These are phyloP conservation scores for Gnatocerus cornutus DNA, from an alignment of 2,888 invertebrate genomes.

Conservation along the genomic window DNA sequence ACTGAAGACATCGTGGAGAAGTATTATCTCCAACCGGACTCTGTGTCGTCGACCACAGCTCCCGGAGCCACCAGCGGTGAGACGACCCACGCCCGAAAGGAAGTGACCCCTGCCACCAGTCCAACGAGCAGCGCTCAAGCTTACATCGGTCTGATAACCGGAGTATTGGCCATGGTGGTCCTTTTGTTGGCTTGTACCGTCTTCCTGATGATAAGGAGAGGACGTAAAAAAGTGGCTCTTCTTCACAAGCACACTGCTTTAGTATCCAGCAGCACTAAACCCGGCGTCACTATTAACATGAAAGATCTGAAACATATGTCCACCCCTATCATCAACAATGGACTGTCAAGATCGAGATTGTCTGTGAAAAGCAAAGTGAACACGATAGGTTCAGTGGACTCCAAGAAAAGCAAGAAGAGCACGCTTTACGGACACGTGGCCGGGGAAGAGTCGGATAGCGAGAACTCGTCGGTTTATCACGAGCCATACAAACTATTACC, in stretches of 20 bases:
- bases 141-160: constrained; percentile 80
- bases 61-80: constrained; percentile 68
- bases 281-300: constrained; percentile 74
- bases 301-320: constrained; percentile 75
- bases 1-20: constrained; percentile 77
- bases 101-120: constrained; percentile 75
- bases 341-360: constrained; percentile 72
- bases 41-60: constrained; percentile 64
- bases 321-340: constrained; percentile 75
- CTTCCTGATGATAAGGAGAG: constrained; percentile 78
- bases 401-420: constrained; percentile 68
- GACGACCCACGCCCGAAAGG: constrained; percentile 72
- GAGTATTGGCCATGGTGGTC: constrained; percentile 79
- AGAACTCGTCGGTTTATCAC: constrained; percentile 75
- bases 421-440: constrained; percentile 72
- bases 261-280: constrained; percentile 74
- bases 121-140: constrained; percentile 75
- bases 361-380: constrained; percentile 71
- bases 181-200: constrained; percentile 78
- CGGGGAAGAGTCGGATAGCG: constrained; percentile 74
- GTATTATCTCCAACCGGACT: constrained; percentile 75
- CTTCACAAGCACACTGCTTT: constrained; percentile 77
- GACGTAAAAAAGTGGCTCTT: constrained; percentile 77
- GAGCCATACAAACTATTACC: constrained; percentile 75
- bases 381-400: constrained; percentile 65